Base-by-base conservation (phyloP, 2,797 vertebrate species). In the Gallinago nigripennis region DNA sequence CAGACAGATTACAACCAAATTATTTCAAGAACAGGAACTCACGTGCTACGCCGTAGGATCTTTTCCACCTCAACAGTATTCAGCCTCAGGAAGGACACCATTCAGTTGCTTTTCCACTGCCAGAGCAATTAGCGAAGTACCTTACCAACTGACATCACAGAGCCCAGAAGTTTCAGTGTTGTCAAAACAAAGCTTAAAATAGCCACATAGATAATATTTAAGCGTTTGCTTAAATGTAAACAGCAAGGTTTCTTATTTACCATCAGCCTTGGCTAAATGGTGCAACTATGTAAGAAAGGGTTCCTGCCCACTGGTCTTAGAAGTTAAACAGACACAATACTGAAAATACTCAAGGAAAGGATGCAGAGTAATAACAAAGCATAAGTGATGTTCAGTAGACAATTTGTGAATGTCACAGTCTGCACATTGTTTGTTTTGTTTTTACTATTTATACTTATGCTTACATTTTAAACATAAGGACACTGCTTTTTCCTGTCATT, bases 371-470 rank as follows among this genome's bases (percentile, higher is more conserved):
- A 72, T 46, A 95, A 94, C 94, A 91, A 95, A 92, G 79, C 69
- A 6, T 12, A 14, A 50, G 45, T 8, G 16, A 69, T 16, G 65
- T 35, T 63, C 12, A 46, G 72, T 15, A 82, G 70, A 66, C 4
- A 0, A 50, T 86, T 31, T 84, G 85, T 66, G 85, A 92, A 66
- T 63, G 82, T 75, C 89, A 61, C 56, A 48, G 91, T 11, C 91
- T 45, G 45, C 58, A 20, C 66, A 4, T 13, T 83, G 84, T 87
- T 96, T 96, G 91, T 93, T 96, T 96, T 80, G 58, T 7, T 94
- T 96, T 63, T 75, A 31, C 96, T 97, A 95, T 96, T 96, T 96
- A 96, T 97, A 96, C 92, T 90, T 37, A 43, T 77, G 94, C 83
- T 96, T 91, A 95, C 87, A 88, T 90, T 79, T 79, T 69, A 76